Conservation (phyloP, 2,113 vertebrate species). For the Oreochromis aureus region DNA sequence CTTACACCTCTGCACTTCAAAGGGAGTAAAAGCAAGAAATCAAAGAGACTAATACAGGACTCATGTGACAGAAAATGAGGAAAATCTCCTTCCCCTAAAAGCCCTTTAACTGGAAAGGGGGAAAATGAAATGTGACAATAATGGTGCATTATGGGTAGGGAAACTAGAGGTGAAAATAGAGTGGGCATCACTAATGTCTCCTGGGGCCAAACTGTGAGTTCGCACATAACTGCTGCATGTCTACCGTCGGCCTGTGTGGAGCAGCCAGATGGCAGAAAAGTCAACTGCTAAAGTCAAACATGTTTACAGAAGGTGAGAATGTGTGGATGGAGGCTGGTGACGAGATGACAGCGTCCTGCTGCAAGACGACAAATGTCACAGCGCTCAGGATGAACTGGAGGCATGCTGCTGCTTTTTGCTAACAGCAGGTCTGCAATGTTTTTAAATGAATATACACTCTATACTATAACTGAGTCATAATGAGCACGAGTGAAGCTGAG, state of each 20-base stretch:
- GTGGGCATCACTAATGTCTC: slow-evolving; percentile 4
- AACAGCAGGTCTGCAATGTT: not conserved
- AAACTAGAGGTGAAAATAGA: not conserved
- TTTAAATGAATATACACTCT: not conserved
- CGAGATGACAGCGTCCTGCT: slow-evolving; percentile 28
- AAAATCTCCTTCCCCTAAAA: not conserved
- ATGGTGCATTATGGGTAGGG: not conserved
- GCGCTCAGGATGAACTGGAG: not conserved
- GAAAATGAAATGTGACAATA: slow-evolving; percentile 24
- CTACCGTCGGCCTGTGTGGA: not conserved
- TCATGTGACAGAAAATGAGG: slow-evolving; percentile 1
- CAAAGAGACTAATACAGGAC: slow-evolving; percentile 10
- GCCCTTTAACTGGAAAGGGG: not conserved
- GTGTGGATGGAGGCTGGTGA: slow-evolving; percentile 39
- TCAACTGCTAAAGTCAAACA: slow-evolving; percentile 57
- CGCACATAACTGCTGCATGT: not conserved
- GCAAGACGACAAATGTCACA: slow-evolving; percentile 6
- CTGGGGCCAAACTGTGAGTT: not conserved
- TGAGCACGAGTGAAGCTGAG: not conserved
- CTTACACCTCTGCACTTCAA: slow-evolving; percentile 34
- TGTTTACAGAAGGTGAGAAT: slow-evolving; percentile 45
- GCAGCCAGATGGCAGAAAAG: slow-evolving; percentile 56
- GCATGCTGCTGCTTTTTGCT: not conserved
- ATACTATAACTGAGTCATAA: not conserved
- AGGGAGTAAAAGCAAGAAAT: slow-evolving; percentile 25